Evolutionary conservation across 2,888 invertebrate genomes (phyloP).

Genomic region (Idaea straminata): DNA sequence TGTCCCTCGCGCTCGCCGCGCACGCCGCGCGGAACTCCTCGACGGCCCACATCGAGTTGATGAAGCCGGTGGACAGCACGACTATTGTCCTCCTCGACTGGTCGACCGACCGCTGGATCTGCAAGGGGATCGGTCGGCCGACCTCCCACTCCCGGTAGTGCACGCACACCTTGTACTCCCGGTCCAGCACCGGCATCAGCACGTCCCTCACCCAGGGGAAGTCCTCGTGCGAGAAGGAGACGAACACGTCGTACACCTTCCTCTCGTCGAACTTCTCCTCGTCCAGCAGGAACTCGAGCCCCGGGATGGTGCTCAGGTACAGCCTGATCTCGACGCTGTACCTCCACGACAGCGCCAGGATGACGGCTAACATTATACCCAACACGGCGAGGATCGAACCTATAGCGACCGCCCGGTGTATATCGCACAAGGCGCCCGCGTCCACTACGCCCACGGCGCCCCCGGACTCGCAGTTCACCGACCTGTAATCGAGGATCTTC

Average conservation of each 20-base stretch:
- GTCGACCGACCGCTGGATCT: conserved; percentile 86
- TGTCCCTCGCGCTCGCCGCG: conserved; percentile 47
- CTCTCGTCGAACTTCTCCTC: conserved; percentile 28
- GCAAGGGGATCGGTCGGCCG: conserved; percentile 85
- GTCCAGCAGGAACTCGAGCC: conserved; percentile 20
- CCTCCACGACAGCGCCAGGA: conserved; percentile 18
- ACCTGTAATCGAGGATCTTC: conserved; percentile 11
- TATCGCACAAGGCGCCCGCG: conserved; percentile 31
- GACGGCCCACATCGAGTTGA: conserved; percentile 79
- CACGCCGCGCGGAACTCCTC: conserved; percentile 83
- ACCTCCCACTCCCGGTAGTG: conserved; percentile 88
- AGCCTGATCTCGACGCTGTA: conserved; percentile 33
- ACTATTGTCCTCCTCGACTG: conserved; percentile 60
- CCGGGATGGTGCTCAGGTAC: conserved; percentile 20
- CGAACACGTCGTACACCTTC: conserved; percentile 86
- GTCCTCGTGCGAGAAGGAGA: conserved; percentile 89
- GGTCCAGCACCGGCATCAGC: conserved; percentile 83
- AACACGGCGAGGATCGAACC: conserved; percentile 23
- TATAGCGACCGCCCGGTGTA: conserved; percentile 15
- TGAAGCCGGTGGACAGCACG: conserved; percentile 36
- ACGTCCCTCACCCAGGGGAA: conserved; percentile 84
- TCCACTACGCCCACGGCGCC: conserved; percentile 14
- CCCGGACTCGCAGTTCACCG: conserved; percentile 15
- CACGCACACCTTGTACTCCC: conserved; percentile 81
- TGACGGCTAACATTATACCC: conserved; percentile 6